These are phyloP conservation scores for Myopa testacea DNA, from an alignment of 2,888 invertebrate species.

Conservation along the genomic window DNA sequence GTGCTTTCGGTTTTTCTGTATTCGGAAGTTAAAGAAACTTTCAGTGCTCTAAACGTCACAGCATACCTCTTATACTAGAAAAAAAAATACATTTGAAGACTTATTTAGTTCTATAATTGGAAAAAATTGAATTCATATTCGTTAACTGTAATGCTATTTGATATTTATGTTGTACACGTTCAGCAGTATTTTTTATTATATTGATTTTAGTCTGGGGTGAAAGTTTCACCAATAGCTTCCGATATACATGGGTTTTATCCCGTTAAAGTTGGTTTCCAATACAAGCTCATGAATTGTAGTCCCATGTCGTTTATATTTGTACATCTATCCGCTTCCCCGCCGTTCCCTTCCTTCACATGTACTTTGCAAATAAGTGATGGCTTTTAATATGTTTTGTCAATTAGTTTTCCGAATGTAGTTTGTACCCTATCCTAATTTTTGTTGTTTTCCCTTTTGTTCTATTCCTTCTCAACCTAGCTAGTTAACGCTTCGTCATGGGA, in stretches of 20 bases:
- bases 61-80: too few relatives aligned
- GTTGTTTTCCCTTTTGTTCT: slow-evolving; percentile 55
- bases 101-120: too few relatives aligned
- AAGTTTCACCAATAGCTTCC: too few relatives aligned
- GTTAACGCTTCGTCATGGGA: slow-evolving; percentile 76
- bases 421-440: slow-evolving; percentile 43
- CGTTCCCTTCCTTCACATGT: neutral
- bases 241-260: neutral
- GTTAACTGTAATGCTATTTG: too few relatives aligned
- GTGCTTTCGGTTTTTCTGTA: too few relatives aligned
- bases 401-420: neutral
- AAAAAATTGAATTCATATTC: too few relatives aligned
- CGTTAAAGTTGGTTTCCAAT: neutral
- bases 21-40: too few relatives aligned
- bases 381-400: neutral
- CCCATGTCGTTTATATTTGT: neutral
- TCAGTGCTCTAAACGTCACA: too few relatives aligned
- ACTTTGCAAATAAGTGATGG: neutral
- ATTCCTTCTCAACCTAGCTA: slow-evolving; percentile 50
- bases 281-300: neutral
- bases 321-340: neutral
- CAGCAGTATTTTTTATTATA: too few relatives aligned
- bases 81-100: too few relatives aligned
- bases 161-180: too few relatives aligned
- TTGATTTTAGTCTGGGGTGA: too few relatives aligned